A percentile compares a stretch with the other conserved stretches of the same genome.
Evolutionary conservation across 2,888 invertebrate genomes (phyloP).

Genomic region (Scaptomyza flava): DNA sequence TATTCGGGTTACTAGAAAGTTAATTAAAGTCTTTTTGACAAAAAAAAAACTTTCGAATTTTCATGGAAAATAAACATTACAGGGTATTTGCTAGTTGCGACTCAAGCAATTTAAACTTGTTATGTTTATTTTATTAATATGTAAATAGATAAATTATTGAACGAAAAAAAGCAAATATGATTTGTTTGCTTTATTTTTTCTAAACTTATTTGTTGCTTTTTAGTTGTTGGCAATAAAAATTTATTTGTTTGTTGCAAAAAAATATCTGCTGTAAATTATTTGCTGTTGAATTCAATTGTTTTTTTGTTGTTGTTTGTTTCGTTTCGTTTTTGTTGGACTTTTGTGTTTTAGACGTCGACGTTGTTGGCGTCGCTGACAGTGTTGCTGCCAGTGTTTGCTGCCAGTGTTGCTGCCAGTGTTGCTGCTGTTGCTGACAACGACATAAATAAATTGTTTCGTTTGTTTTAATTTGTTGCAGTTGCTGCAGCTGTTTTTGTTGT

Average conservation of each 20-base stretch:
- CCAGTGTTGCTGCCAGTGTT: slow-evolving; percentile 35
- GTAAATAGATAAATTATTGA: background rate
- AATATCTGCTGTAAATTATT: slow-evolving; percentile 65
- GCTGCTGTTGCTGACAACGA: slow-evolving; percentile 51
- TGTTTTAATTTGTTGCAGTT: slow-evolving; percentile 53
- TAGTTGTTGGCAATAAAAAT: slow-evolving; percentile 49
- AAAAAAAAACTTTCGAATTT: background rate
- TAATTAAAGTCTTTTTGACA: no score
- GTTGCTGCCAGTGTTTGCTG: slow-evolving; percentile 11
- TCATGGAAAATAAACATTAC: background rate
- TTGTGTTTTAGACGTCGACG: slow-evolving; percentile 43
- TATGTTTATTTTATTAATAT: background rate
- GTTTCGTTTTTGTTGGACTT: slow-evolving; percentile 32
- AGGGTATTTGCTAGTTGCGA: no score
- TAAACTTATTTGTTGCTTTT: background rate
- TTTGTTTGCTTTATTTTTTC: slow-evolving; percentile 13
- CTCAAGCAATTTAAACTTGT: background rate
- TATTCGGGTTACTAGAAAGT: no score
- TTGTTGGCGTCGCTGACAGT: slow-evolving; percentile 6
- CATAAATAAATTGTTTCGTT: slow-evolving; percentile 60
- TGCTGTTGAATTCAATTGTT: slow-evolving; percentile 53
- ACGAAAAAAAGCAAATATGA: background rate
- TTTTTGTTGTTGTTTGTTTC: slow-evolving; percentile 41
- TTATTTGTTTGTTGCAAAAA: slow-evolving; percentile 51
- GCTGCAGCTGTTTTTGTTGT: slow-evolving; percentile 25